phyloP scores from a whole-genome alignment of 2,797 vertebrate genomes.

The Artibeus jamaicensis region DNA sequence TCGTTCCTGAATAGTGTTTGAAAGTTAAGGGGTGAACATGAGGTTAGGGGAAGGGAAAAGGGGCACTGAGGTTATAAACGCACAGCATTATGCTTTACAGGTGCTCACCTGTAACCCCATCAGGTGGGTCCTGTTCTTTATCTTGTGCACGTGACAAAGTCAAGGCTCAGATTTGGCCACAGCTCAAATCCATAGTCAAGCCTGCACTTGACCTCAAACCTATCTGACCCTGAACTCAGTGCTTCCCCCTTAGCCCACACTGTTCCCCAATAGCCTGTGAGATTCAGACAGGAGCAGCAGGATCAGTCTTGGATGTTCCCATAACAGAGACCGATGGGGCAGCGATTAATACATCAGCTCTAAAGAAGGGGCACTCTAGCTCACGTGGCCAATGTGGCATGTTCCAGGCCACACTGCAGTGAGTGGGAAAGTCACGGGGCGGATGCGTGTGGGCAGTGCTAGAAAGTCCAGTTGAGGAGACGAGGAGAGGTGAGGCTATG shows the following conservation, averaged over 20 bases:
- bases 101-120: background rate
- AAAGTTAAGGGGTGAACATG: background rate
- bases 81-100: background rate
- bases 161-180: background rate
- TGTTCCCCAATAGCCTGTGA: background rate
- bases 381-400: accelerated
- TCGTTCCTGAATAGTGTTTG: background rate
- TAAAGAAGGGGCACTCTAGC: background rate
- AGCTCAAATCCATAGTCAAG: background rate
- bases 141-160: background rate
- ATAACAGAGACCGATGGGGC: background rate
- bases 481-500: background rate
- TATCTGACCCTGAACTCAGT: background rate
- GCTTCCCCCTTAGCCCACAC: background rate
- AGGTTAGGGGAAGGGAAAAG: background rate
- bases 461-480: accelerated
- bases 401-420: background rate
- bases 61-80: background rate
- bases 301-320: background rate
- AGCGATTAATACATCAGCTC: background rate
- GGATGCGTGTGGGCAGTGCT: too few relatives aligned
- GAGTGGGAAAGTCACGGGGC: background rate
- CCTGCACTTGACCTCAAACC: background rate
- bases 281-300: background rate
- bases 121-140: background rate